phyloP scores from a whole-genome alignment of 2,888 invertebrate genomes.

The Micoletzkya japonica region DNA sequence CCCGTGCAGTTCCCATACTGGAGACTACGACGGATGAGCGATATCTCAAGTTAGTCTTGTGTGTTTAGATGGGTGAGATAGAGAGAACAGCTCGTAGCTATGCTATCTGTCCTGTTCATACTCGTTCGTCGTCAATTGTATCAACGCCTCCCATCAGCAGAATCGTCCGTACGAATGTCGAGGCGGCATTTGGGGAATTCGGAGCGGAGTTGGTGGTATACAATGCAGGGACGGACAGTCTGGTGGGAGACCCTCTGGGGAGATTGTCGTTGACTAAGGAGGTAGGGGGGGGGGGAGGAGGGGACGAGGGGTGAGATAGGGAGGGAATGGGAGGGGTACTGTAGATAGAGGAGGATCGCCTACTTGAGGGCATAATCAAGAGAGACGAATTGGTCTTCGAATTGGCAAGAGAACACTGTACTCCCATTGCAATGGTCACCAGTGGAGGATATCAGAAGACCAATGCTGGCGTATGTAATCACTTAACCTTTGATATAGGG shows the following conservation, averaged over 20 bases:
- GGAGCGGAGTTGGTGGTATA: slow-evolving; percentile 81
- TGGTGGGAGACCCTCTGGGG: slow-evolving; percentile 80
- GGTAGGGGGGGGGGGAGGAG: slow-evolving; percentile 67
- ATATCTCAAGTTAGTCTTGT: slow-evolving; percentile 27
- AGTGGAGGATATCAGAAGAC: slow-evolving; percentile 82
- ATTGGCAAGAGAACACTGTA: slow-evolving; percentile 67
- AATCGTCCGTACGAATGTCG: slow-evolving; percentile 64
- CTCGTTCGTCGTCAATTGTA: too few relatives aligned
- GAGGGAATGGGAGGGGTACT: not conserved
- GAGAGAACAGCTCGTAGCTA: too few relatives aligned
- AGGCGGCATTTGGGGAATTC: slow-evolving; percentile 68
- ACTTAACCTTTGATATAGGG: too few relatives aligned
- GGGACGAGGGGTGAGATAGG: not conserved
- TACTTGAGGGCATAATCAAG: slow-evolving; percentile 81
- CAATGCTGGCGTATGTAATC: slow-evolving; percentile 75
- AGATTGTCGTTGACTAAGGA: slow-evolving; percentile 74
- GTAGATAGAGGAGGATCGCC: slow-evolving; percentile 3
- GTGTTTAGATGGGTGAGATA: too few relatives aligned
- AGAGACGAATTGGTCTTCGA: slow-evolving; percentile 83
- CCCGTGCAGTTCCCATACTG: slow-evolving; percentile 22
- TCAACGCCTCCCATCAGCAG: slow-evolving; percentile 12
- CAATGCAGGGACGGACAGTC: slow-evolving; percentile 87
- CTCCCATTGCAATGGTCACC: slow-evolving; percentile 64
- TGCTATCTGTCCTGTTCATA: too few relatives aligned
- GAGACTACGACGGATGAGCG: slow-evolving; percentile 18